Evolutionary conservation across 2,888 invertebrate species (phyloP).

Genomic region (Xiphydria camelus): DNA sequence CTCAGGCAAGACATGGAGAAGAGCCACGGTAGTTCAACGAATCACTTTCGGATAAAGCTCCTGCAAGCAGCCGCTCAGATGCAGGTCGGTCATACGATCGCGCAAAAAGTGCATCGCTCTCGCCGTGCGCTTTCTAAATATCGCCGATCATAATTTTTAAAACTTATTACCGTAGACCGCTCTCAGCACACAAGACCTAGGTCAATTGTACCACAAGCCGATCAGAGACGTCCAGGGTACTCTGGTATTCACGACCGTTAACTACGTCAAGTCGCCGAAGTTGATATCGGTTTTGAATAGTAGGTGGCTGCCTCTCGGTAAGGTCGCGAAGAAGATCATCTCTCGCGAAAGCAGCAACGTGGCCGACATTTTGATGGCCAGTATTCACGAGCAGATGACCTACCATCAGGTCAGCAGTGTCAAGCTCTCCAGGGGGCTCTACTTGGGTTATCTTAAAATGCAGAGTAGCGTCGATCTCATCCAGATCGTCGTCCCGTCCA

Average conservation of each 20-base stretch:
- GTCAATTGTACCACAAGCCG: constrained; percentile 91
- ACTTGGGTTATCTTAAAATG: constrained; percentile 94
- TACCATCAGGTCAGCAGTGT: constrained; percentile 82
- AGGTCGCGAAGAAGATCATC: constrained; percentile 78
- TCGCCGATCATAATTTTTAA: no score
- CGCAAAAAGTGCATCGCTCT: no score
- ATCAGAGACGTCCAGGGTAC: constrained; percentile 88
- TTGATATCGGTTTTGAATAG: constrained; percentile 87
- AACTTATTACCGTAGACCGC: constrained; percentile 68
- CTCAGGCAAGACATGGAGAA: constrained; percentile 94
- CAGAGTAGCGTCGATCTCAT: constrained; percentile 95
- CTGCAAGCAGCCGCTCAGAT: constrained; percentile 91
- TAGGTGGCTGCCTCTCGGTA: constrained; percentile 88
- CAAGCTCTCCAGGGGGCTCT: constrained; percentile 83
- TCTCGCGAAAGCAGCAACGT: constrained; percentile 76
- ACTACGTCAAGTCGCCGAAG: constrained; percentile 79
- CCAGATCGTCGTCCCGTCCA: constrained; percentile 88
- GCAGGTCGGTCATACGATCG: constrained; percentile 67
- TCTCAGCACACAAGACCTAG: constrained; percentile 88
- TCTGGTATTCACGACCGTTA: constrained; percentile 86
- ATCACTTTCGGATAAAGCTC: constrained; percentile 88
- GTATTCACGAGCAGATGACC: constrained; percentile 77
- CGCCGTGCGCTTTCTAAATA: no score
- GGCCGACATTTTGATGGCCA: constrained; percentile 82
- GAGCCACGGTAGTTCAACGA: constrained; percentile 83